Evolutionary conservation across 1,140 invertebrate species (phyloP).

Genomic region (Caenorhabditis remanei): DNA sequence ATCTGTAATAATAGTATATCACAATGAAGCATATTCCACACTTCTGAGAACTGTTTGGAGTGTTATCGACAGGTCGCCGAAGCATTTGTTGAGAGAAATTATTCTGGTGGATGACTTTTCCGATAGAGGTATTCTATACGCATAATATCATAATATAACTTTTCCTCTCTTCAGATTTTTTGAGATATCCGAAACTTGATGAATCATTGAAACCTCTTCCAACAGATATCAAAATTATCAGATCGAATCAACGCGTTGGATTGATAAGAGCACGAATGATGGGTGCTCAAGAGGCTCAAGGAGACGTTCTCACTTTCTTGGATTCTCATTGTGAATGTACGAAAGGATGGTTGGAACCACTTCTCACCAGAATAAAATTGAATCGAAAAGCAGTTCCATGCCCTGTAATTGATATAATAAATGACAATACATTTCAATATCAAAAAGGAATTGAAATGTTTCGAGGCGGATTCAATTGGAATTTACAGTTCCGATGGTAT

Average conservation of each 20-base stretch:
- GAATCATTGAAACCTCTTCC: constrained; percentile 86
- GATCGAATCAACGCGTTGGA: constrained; percentile 85
- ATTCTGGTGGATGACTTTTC: constrained; percentile 93
- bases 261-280: constrained; percentile 88
- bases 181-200: constrained; percentile 83
- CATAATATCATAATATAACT: constrained; percentile 55
- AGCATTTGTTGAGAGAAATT: constrained; percentile 86
- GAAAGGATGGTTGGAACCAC: constrained; percentile 88
- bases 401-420: constrained; percentile 94
- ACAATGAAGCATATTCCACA: constrained; percentile 93
- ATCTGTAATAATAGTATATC: constrained; percentile 89
- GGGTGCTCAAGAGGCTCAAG: constrained; percentile 85
- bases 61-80: constrained; percentile 87
- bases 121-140: constrained; percentile 83
- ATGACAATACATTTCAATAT: constrained; percentile 93
- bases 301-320: constrained; percentile 88
- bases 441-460: constrained; percentile 98
- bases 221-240: constrained; percentile 82
- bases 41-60: constrained; percentile 88
- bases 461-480: constrained; percentile 98
- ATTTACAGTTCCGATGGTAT: constrained; percentile 84
- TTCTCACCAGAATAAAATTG: constrained; percentile 85
- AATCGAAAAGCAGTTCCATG: constrained; percentile 87
- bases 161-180: constrained; percentile 78
- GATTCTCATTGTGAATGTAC: constrained; percentile 95